Base-by-base conservation (phyloP, 1,140 invertebrate species). In the Drosophila truncata region DNA sequence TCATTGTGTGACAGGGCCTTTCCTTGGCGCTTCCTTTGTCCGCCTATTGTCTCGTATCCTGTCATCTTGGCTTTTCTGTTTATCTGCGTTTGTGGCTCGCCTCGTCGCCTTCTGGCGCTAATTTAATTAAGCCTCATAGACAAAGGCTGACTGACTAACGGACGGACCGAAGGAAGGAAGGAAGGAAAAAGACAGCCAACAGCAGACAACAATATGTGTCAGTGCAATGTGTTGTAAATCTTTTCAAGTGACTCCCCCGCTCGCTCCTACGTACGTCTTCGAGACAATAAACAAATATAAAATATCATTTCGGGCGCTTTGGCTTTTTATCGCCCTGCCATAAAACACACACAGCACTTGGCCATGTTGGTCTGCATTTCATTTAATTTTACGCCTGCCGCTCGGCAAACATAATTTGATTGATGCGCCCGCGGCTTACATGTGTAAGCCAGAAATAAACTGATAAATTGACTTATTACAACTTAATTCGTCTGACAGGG, bases 81-180 rank as follows among this genome's bases (percentile, higher is more conserved):
- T 72, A 63, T 78, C 59, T 79, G 60, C 57, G 37, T 58, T 78
- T 79, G 79, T 77, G 77, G 61, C 72, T 75, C 58, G 76, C 52
- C 72, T 70, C 58, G 76, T 55, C 77, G 76, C 82, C 74, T 86
- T 67, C 82, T 79, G 65, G 60, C 76, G 84, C 84, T 88, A 91
- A 88, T 88, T 88, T 88, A 88, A 88, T 88, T 88, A 88, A 88
- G 85, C 77, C 47, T 63, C 77, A 74, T 78, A 84, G 85, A 71
- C 73, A 42, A 58, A 31, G 27, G 41, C 60, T 64, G 27, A 71
- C 63, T 62, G 78, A 78, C 82, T 47, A 74, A 27, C 57, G 50
- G 50, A 35, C 5, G 50, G 31, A 23, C 23, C 18, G 29, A 14
- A 33, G 27, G 14, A 31, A 33, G n/a, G n/a, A n/a, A n/a, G n/a